Evolutionary conservation across 2,888 invertebrate species (phyloP).

Genomic region (Plutella xylostella): DNA sequence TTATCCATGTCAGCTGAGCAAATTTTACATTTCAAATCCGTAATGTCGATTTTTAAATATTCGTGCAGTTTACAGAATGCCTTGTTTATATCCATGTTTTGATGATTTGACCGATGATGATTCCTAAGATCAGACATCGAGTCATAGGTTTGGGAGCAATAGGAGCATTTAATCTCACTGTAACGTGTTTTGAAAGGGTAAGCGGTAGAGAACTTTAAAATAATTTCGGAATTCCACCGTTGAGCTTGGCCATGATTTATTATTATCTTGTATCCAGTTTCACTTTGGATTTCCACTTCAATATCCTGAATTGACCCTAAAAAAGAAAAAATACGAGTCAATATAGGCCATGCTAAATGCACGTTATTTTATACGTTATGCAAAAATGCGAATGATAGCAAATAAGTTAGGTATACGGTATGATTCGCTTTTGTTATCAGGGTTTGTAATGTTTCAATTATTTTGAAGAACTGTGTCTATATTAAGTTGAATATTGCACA

Average conservation of each 20-base stretch:
- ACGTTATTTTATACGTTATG: too few relatives aligned
- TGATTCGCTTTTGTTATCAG: too few relatives aligned
- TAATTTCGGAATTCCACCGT: constrained; percentile 56
- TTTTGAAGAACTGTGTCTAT: too few relatives aligned
- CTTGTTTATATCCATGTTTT: constrained; percentile 45
- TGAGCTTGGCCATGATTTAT: constrained; percentile 57
- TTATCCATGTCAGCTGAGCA: constrained; percentile 40
- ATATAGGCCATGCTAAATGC: not conserved
- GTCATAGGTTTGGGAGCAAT: constrained; percentile 49
- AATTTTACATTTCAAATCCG: constrained; percentile 49
- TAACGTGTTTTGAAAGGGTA: constrained; percentile 58
- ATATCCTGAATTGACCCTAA: constrained; percentile 61
- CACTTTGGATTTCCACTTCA: constrained; percentile 45
- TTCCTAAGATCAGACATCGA: constrained; percentile 37
- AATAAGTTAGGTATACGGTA: too few relatives aligned
- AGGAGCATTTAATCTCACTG: constrained; percentile 53
- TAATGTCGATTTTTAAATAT: constrained; percentile 56
- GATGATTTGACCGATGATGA: constrained; percentile 47
- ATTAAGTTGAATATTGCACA: too few relatives aligned
- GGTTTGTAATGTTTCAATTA: too few relatives aligned
- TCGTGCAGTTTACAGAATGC: constrained; percentile 56
- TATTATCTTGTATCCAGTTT: constrained; percentile 50
- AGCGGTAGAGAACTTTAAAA: constrained; percentile 50
- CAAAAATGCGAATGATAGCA: too few relatives aligned
- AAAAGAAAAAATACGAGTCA: constrained; percentile 44